Percentiles rank a stretch among this genome's conserved stretches.
These are phyloP conservation scores for Lepidothrix coronata DNA, from an alignment of 2,113 vertebrate genomes.

Conservation along the genomic window DNA sequence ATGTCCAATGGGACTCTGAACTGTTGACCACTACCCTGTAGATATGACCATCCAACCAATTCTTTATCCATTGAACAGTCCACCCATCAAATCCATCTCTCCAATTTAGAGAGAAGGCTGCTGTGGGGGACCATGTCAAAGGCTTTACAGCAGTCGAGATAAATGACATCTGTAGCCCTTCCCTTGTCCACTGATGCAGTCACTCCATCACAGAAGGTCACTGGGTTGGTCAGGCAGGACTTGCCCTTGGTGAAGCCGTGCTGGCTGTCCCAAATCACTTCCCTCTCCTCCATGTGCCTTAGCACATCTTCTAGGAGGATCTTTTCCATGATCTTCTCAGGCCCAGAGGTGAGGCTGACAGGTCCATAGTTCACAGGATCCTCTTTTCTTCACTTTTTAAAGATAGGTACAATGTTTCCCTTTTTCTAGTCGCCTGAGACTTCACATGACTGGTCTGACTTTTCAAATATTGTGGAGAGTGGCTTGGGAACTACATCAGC, in stretches of 20 bases:
- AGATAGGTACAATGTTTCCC: background rate
- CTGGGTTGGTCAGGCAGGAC: background rate
- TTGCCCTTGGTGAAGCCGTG: background rate
- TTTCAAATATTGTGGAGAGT: background rate
- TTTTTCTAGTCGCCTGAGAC: background rate
- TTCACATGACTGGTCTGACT: background rate
- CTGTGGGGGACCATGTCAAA: background rate
- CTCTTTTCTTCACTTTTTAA: background rate
- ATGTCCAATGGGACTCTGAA: background rate
- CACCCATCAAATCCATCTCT: background rate
- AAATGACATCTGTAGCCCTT: background rate
- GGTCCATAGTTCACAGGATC: too few species aligned
- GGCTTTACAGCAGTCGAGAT: background rate
- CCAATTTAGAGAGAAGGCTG: background rate
- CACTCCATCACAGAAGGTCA: background rate
- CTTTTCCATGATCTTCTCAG: background rate
- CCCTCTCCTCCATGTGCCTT: background rate
- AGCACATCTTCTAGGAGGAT: background rate
- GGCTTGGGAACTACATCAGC: background rate
- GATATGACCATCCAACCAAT: background rate
- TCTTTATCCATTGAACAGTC: background rate
- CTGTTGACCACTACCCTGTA: background rate
- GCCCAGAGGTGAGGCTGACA: background rate
- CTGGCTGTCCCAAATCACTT: background rate
- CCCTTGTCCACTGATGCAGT: background rate